Base-by-base conservation (phyloP, 2,113 vertebrate species). In the Paramisgurnus dabryanus region DNA sequence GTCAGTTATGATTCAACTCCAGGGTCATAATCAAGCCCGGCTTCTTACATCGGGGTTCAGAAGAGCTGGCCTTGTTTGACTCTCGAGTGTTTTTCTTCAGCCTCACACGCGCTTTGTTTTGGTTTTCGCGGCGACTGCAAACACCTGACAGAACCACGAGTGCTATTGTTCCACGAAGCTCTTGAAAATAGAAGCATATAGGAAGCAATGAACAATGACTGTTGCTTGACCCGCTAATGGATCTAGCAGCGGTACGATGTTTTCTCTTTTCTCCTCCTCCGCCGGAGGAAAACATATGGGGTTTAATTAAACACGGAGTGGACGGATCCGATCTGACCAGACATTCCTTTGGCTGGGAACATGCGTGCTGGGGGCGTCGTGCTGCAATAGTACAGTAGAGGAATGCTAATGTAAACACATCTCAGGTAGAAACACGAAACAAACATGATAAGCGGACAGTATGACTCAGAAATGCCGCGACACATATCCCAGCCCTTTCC, bases 121-220 rank as follows among this genome's bases (percentile, higher is more conserved):
- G 76, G 67, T 87, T 86, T 70, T 47, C 15, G 41, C 61, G 22
- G 27, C 45, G 45, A 43, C 77, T 7, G 47, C 69, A 57, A 63
- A 87, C 89, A 90, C 87, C 86, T 89, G 86, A 89, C 80, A 75
- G 78, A 71, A 82, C 34, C 55, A 57, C 43, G n/a, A 82, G 58
- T 39, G 61, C 85, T 70, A 88, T 90, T 91, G 91, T 92, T 92
- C 67, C 79, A 84, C 76, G 39, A 82, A 86, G 79, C 85, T 83
- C 82, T 91, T 89, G 87, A 87, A 93, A 91, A 90, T 89, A 92
- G 87, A 84, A 88, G 77, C 88, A 83, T 87, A 91, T 91, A 89
- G 85, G 88, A 90, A 93, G 90, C 87, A 90, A 91, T 92, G 91
- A 91, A 93, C 91, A 93, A 91, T 94, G 92, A 93, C 91, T 93